phyloP scores from a whole-genome alignment of 2,888 invertebrate genomes.

The Thera britannica region DNA sequence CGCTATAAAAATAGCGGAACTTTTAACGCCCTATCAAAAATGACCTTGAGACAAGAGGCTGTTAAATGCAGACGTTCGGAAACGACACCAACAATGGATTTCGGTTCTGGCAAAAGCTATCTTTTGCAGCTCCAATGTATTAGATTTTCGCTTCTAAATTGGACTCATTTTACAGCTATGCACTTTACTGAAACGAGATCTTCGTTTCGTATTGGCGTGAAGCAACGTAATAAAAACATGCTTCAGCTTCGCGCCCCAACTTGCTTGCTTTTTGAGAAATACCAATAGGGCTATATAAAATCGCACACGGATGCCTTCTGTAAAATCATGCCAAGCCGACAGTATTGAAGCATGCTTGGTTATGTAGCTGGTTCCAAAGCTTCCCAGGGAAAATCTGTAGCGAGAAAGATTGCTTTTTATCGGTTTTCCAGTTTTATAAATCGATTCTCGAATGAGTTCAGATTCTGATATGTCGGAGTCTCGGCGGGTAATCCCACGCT shows the following conservation, averaged over 20 bases:
- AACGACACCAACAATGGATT: slow-evolving; percentile 20
- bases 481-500: slow-evolving; percentile 21
- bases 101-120: slow-evolving; percentile 20
- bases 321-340: neutral
- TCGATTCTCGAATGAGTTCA: slow-evolving; percentile 14
- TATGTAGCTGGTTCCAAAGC: slow-evolving; percentile 11
- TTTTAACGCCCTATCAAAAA: slow-evolving; percentile 22
- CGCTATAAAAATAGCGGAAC: slow-evolving; percentile 30
- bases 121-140: slow-evolving; percentile 24
- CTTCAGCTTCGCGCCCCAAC: neutral
- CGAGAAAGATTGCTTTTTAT: slow-evolving; percentile 22
- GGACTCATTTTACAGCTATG: slow-evolving; percentile 21
- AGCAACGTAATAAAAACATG: neutral
- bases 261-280: neutral
- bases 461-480: slow-evolving; percentile 8
- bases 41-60: slow-evolving; percentile 27
- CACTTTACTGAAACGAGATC: slow-evolving; percentile 14
- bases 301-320: neutral
- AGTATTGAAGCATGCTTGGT: neutral
- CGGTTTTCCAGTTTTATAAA: slow-evolving; percentile 21
- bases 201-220: slow-evolving; percentile 7
- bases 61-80: slow-evolving; percentile 33
- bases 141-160: slow-evolving; percentile 15
- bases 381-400: slow-evolving; percentile 18
- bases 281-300: neutral